Evolutionary conservation across 2,888 invertebrate genomes (phyloP).

Genomic region (Gisinianus flammeolus): DNA sequence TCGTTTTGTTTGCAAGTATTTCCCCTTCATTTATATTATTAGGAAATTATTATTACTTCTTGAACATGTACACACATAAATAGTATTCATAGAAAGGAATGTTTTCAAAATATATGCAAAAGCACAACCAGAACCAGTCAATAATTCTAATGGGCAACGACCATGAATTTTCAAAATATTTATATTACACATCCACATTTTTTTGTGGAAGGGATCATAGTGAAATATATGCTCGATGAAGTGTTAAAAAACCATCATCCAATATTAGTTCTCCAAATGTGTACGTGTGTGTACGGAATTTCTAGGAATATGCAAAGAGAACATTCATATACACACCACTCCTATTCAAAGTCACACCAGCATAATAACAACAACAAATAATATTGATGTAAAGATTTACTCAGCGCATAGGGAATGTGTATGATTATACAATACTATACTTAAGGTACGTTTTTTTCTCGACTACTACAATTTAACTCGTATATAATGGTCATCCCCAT

Average conservation of each 20-base stretch:
- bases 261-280: neutral
- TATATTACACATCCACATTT: neutral
- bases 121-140: neutral
- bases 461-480: neutral
- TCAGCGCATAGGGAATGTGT: neutral
- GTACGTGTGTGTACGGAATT: no score
- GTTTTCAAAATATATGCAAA: neutral
- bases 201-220: neutral
- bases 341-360: neutral
- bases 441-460: neutral
- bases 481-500: neutral
- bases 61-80: no score
- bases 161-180: neutral
- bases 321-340: neutral
- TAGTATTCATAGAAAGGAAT: no score
- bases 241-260: neutral
- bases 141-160: neutral
- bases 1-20: no score
- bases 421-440: neutral
- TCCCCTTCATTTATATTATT: no score
- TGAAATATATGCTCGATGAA: neutral
- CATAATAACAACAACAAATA: no score
- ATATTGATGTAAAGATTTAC: no score
- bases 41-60: no score
- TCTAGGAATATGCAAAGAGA: no score